phyloP scores from a whole-genome alignment of 2,888 invertebrate species.

The Himalopsyche tibetana region DNA sequence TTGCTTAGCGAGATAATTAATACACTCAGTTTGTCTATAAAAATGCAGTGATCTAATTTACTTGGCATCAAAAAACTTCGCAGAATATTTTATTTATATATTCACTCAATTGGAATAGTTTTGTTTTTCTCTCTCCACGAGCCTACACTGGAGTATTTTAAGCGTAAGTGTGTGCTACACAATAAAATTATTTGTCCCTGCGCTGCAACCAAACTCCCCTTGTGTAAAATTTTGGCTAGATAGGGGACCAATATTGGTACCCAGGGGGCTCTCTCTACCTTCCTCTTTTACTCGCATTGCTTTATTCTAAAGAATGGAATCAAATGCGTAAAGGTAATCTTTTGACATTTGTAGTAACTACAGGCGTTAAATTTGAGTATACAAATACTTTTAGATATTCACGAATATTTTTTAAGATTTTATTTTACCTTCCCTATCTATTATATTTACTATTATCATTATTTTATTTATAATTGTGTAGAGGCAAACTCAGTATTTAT shows the following conservation, averaged over 20 bases:
- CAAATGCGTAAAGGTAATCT: conserved; percentile 8
- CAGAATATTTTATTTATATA: no score
- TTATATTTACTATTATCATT: no score
- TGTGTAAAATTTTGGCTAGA: conserved; percentile 41
- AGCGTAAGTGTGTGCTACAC: conserved; percentile 47
- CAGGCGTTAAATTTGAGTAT: not conserved
- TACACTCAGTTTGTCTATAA: no score
- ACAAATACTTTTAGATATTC: no score
- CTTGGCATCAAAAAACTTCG: no score
- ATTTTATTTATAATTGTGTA: no score
- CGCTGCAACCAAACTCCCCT: conserved; percentile 48
- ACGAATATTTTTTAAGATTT: no score
- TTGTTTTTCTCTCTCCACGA: not conserved
- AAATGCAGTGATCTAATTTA: no score
- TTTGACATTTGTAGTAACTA: not conserved
- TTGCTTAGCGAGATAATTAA: no score
- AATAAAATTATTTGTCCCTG: conserved; percentile 58
- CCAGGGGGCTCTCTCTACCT: not conserved
- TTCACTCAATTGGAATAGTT: not conserved
- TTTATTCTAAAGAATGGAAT: not conserved
- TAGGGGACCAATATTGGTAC: conserved; percentile 38
- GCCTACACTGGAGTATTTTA: conserved; percentile 43
- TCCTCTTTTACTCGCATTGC: not conserved
- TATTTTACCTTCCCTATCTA: no score
- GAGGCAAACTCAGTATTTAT: no score